phyloP scores from a whole-genome alignment of 1,140 invertebrate genomes.

The Melitaea cinxia region DNA sequence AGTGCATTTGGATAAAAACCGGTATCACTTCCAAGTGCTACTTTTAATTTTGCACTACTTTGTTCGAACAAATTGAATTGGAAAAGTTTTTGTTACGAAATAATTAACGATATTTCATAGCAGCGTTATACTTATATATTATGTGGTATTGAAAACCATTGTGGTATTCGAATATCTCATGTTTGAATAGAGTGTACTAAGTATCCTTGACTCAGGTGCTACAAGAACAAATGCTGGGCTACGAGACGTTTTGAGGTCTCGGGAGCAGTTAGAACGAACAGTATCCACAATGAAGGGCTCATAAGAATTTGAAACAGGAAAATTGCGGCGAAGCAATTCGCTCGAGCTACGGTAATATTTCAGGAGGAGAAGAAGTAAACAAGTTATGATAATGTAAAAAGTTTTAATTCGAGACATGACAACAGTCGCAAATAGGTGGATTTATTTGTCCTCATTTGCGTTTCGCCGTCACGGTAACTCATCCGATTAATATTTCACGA shows the following conservation, averaged over 20 bases:
- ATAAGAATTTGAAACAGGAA: constrained; percentile 3
- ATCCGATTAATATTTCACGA: constrained; percentile 23
- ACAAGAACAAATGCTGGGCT: constrained; percentile 10
- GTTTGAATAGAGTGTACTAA: not conserved
- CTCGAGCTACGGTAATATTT: not conserved
- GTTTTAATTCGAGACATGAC: constrained; percentile 1
- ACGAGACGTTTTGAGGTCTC: constrained; percentile 14
- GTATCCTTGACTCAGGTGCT: constrained; percentile 17
- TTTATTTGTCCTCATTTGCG: constrained; percentile 8
- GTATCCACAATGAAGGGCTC: constrained; percentile 18
- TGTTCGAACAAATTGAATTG: not conserved
- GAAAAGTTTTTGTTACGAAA: no score
- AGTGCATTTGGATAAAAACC: not conserved
- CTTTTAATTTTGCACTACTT: not conserved
- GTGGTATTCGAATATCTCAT: not conserved
- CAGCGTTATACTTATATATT: no score
- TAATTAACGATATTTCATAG: no score
- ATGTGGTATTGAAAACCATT: not conserved
- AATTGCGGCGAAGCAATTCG: not conserved
- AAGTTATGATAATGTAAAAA: constrained; percentile 21
- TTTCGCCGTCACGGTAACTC: constrained; percentile 3
- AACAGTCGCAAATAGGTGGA: constrained; percentile 7
- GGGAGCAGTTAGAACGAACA: constrained; percentile 28
- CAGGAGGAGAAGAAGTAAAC: not conserved
- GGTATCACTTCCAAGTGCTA: not conserved